phyloP scores from a whole-genome alignment of 1,140 invertebrate species.

The Nymphalis io region DNA sequence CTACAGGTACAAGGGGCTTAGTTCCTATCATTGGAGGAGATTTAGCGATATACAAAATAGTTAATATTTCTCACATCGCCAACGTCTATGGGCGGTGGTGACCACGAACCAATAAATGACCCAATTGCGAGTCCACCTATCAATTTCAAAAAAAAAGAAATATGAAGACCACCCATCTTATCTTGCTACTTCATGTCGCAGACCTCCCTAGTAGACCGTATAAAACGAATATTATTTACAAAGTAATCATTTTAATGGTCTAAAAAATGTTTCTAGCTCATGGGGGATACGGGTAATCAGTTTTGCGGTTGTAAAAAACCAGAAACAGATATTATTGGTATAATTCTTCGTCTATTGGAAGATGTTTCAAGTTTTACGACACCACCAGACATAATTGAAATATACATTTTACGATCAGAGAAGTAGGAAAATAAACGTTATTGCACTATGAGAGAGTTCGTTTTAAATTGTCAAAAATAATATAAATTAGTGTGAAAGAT shows the following conservation, averaged over 20 bases:
- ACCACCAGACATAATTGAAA: slow-evolving; percentile 48
- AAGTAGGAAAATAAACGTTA: neutral
- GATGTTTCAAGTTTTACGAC: slow-evolving; percentile 21
- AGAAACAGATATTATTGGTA: slow-evolving; percentile 11
- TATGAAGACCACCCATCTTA: slow-evolving; percentile 11
- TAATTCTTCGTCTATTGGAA: slow-evolving; percentile 15
- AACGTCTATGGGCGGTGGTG: no score
- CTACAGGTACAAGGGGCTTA: no score
- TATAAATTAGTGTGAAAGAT: neutral
- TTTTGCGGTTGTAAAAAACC: slow-evolving; percentile 60
- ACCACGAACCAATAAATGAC: no score
- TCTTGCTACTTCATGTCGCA: slow-evolving; percentile 12
- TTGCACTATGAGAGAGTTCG: neutral
- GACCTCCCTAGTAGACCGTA: slow-evolving; percentile 42
- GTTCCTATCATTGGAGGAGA: no score
- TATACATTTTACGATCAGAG: slow-evolving; percentile 22
- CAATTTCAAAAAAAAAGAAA: no score
- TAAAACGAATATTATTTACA: slow-evolving; percentile 34
- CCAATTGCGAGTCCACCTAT: no score
- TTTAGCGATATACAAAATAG: no score
- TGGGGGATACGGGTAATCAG: slow-evolving; percentile 74
- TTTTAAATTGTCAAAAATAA: neutral
- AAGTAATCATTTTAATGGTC: slow-evolving; percentile 38
- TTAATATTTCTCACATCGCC: no score
- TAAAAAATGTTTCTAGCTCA: slow-evolving; percentile 54